These are phyloP conservation scores for Pipra filicauda DNA, from an alignment of 2,113 vertebrate genomes.

Conservation along the genomic window DNA sequence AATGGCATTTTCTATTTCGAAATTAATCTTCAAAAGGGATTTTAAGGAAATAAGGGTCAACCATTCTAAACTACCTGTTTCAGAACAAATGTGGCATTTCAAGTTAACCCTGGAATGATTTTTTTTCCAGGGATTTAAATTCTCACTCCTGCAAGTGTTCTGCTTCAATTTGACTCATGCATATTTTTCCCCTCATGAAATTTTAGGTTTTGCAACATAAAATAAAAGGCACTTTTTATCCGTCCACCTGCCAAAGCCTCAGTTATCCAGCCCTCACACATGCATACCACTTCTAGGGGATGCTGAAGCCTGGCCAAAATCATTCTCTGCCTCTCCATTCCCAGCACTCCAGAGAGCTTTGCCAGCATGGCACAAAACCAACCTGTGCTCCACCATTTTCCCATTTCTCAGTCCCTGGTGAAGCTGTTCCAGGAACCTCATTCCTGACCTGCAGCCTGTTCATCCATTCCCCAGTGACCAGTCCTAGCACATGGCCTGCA, in stretches of 20 bases:
- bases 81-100: background rate
- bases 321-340: background rate
- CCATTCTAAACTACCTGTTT: background rate
- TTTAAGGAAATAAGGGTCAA: background rate
- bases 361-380: background rate
- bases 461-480: background rate
- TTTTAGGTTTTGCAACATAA: background rate
- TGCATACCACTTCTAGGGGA: background rate
- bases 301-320: constrained; percentile 29
- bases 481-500: background rate
- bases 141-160: background rate
- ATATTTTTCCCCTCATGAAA: background rate
- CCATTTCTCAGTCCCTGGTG: background rate
- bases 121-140: background rate
- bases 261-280: constrained; percentile 27
- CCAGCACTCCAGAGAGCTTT: background rate
- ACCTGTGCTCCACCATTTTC: background rate
- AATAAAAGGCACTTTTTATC: constrained; percentile 4
- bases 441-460: background rate
- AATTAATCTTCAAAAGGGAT: background rate
- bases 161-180: background rate
- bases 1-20: background rate
- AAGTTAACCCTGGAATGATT: background rate
- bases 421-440: background rate
- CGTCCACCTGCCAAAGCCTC: constrained; percentile 5